phyloP scores from a whole-genome alignment of 2,888 invertebrate genomes.

The Ethmia dodecea region DNA sequence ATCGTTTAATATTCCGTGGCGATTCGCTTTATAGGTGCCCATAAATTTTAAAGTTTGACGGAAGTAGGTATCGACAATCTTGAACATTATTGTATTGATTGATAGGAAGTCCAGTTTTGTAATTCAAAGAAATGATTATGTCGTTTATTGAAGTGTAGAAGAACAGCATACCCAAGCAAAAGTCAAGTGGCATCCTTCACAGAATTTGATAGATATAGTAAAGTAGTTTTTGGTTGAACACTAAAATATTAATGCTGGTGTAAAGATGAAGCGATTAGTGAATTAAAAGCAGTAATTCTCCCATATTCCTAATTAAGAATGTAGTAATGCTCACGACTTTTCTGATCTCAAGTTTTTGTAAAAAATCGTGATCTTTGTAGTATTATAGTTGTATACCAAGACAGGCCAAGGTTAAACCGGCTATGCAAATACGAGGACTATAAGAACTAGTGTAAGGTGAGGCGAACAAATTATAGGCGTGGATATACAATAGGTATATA shows the following conservation, averaged over 20 bases:
- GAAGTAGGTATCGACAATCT: too few species aligned
- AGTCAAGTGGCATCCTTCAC: too few species aligned
- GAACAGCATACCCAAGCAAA: too few species aligned
- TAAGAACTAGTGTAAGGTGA: constrained; percentile 24
- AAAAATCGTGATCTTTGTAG: neutral
- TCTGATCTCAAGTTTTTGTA: neutral
- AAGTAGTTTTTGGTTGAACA: too few species aligned
- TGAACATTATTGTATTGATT: too few species aligned
- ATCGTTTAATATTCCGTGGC: constrained; percentile 33
- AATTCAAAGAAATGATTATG: constrained; percentile 22
- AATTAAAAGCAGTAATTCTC: too few species aligned
- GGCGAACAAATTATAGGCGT: constrained; percentile 35
- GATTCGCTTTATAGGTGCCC: constrained; percentile 17
- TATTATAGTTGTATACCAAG: too few species aligned
- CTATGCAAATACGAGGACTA: constrained; percentile 37
- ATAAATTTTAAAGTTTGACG: constrained; percentile 30
- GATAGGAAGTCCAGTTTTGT: constrained; percentile 11
- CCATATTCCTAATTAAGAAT: too few species aligned
- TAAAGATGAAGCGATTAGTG: too few species aligned
- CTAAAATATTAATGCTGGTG: too few species aligned
- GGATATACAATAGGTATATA: constrained; percentile 25
- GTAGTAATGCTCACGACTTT: neutral
- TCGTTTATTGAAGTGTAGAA: too few species aligned
- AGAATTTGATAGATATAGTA: too few species aligned
- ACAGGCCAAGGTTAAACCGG: constrained; percentile 33